Evolutionary conservation across 23 tunicate genomes (phyloP).

Genomic region (Oikopleura vanhoeffeni): DNA sequence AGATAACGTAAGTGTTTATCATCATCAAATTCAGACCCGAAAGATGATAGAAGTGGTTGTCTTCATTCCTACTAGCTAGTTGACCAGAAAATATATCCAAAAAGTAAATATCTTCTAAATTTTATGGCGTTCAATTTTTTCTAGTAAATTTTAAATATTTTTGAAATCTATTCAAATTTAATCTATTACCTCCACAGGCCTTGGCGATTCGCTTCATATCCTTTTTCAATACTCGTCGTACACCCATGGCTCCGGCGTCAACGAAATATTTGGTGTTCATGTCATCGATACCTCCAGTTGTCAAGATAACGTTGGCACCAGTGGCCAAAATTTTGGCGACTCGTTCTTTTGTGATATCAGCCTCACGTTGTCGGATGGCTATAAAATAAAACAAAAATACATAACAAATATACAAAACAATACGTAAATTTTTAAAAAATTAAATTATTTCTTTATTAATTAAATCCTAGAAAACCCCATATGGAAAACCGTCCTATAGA

Average conservation of each 20-base stretch:
- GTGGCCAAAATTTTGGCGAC: conserved; percentile 74
- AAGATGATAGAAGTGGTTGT: conserved; percentile 13
- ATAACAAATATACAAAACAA: no score
- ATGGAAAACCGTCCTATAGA: no score
- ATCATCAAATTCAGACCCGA: conserved; percentile 6
- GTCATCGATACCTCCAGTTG: conserved; percentile 98
- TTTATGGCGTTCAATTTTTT: not conserved
- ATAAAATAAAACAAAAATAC: not conserved
- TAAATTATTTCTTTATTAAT: no score
- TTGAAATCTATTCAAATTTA: no score
- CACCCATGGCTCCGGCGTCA: conserved; percentile 94
- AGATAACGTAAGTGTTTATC: not conserved
- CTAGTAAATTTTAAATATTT: no score
- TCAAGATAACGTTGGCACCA: conserved; percentile 91
- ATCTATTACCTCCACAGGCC: conserved; percentile 38
- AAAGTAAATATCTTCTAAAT: not conserved
- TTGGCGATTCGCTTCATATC: conserved; percentile 90
- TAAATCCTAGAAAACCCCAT: no score
- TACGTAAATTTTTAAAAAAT: no score
- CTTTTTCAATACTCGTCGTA: conserved; percentile 59
- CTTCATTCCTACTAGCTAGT: not conserved
- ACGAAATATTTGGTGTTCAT: conserved; percentile 85
- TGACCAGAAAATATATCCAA: not conserved
- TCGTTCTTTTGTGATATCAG: conserved; percentile 91
- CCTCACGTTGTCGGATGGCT: conserved; percentile 54